Conservation (phyloP, 2,113 vertebrate genomes). For the Eurystomus gularis region DNA sequence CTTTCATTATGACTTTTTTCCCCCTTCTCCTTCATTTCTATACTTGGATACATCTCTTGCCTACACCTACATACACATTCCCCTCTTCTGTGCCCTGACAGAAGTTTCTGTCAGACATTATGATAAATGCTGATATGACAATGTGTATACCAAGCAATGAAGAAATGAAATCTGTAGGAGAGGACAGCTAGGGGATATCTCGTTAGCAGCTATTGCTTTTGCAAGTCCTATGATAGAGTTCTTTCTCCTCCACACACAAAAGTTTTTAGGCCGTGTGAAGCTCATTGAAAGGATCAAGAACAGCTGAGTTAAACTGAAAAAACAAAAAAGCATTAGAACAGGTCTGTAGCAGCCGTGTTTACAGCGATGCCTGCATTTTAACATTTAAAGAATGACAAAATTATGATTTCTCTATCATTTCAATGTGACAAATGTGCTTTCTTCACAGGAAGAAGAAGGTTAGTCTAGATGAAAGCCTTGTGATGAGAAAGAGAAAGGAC, state of each 20-base stretch:
- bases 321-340: neutral
- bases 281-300: neutral
- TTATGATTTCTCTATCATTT: neutral
- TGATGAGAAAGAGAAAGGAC: neutral
- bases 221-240: neutral
- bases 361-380: neutral
- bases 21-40: neutral
- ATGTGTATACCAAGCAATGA: neutral
- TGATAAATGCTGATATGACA: neutral
- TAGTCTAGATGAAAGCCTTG: neutral
- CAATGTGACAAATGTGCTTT: neutral
- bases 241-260: neutral
- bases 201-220: neutral
- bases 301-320: neutral
- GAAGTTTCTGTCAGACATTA: neutral
- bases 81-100: neutral
- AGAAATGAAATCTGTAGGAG: neutral
- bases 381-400: neutral
- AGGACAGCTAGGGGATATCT: neutral
- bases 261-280: neutral
- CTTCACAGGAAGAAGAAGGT: neutral
- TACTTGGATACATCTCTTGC: neutral
- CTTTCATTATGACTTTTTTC: fast-evolving
- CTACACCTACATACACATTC: neutral
- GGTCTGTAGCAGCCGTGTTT: neutral